Evolutionary conservation across 2,113 vertebrate species (phyloP).

Genomic region (Thunnus thynnus): DNA sequence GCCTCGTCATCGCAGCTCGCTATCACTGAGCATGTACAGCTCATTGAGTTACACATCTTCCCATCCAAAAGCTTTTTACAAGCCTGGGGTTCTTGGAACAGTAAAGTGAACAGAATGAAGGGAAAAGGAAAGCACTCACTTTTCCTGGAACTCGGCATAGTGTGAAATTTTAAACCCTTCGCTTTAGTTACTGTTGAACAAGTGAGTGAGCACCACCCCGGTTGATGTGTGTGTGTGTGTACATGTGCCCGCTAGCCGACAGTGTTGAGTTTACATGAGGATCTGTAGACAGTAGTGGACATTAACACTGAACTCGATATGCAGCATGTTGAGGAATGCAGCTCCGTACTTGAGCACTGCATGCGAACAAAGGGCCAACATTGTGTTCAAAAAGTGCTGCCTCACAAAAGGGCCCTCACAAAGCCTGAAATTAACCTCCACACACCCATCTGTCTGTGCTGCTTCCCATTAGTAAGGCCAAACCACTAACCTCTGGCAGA

Average conservation of each 20-base stretch:
- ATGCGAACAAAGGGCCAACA: conserved; percentile 67
- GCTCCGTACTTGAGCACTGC: conserved; percentile 44
- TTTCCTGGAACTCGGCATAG: conserved; percentile 42
- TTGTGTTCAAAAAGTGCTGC: conserved; percentile 80
- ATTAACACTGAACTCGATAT: conserved; percentile 29
- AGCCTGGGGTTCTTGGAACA: conserved; percentile 18
- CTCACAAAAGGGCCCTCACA: conserved; percentile 77
- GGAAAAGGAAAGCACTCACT: conserved; percentile 5
- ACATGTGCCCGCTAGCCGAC: background rate
- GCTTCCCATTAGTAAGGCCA: conserved; percentile 67
- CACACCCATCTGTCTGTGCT: conserved; percentile 65
- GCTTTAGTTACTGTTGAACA: conserved; percentile 43
- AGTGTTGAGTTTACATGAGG: conserved; percentile 41
- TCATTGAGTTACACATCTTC: conserved; percentile 63
- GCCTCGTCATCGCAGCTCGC: conserved; percentile 47
- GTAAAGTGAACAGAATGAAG: conserved; percentile 3
- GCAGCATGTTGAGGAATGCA: conserved; percentile 66
- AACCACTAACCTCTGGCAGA: conserved; percentile 38
- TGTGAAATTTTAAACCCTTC: conserved; percentile 61
- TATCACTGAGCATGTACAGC: conserved; percentile 13
- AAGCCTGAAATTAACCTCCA: conserved; percentile 64
- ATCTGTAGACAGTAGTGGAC: conserved; percentile 43
- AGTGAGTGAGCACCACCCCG: background rate
- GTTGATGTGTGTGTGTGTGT: background rate
- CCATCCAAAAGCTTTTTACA: conserved; percentile 22